Conservation (phyloP, 2,797 vertebrate genomes). For the Corythornis leucogaster region DNA sequence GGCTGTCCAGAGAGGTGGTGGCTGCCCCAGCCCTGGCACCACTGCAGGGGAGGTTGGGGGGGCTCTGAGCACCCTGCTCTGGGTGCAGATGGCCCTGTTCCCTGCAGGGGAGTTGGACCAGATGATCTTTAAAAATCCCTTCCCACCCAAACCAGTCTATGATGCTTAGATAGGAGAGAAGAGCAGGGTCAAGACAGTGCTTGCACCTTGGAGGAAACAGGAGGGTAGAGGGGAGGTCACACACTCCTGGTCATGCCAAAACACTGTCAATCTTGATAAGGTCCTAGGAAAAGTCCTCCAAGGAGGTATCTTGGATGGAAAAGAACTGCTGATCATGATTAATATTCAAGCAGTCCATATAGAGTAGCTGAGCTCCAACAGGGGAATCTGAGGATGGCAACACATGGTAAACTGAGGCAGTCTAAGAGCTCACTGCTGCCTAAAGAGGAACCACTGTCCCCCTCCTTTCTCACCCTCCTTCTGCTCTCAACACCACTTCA, state of each 20-base stretch:
- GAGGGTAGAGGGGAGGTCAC: background rate
- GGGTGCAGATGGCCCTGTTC: background rate
- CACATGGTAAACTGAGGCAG: background rate
- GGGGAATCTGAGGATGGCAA: background rate
- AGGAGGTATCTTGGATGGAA: background rate
- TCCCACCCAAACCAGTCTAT: background rate
- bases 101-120: background rate
- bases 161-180: background rate
- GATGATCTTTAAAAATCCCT: background rate
- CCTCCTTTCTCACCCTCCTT: background rate
- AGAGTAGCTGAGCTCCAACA: background rate
- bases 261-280: background rate
- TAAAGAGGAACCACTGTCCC: background rate
- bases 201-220: background rate
- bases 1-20: background rate
- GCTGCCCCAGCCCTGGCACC: background rate
- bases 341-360: fast-evolving
- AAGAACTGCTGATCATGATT: background rate
- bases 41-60: fast-evolving
- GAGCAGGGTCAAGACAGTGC: background rate
- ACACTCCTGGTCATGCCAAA: background rate
- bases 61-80: background rate
- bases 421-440: background rate
- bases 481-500: background rate
- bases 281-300: background rate